phyloP scores from a whole-genome alignment of 2,888 invertebrate genomes.

The Lithosia quadra region DNA sequence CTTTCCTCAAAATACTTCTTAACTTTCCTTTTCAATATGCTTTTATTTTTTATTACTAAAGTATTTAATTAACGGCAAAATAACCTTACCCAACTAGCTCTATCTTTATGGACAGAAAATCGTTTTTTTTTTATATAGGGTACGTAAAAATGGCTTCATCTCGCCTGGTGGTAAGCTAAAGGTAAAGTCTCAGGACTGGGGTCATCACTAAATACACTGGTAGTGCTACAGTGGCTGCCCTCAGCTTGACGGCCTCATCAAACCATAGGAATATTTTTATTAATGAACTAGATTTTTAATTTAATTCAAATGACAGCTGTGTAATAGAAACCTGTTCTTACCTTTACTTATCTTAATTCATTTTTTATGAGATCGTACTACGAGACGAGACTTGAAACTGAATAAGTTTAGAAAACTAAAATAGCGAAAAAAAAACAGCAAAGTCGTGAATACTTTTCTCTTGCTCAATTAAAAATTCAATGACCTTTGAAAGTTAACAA shows the following conservation, averaged over 20 bases:
- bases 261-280: background rate
- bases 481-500: conserved; percentile 14
- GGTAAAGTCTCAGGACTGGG: too few relatives aligned
- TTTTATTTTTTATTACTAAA: background rate
- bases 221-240: too few relatives aligned
- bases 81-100: too few relatives aligned
- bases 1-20: too few relatives aligned
- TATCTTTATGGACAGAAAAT: too few relatives aligned
- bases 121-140: too few relatives aligned
- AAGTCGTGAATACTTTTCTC: conserved; percentile 1
- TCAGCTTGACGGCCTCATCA: too few relatives aligned
- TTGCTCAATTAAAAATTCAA: conserved; percentile 13
- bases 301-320: background rate
- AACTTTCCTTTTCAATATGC: background rate
- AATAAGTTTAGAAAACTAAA: conserved; percentile 14
- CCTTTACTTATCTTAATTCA: background rate
- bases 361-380: background rate
- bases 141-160: too few relatives aligned
- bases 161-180: too few relatives aligned
- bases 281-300: background rate
- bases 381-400: conserved; percentile 7
- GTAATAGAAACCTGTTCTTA: background rate
- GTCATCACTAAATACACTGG: too few relatives aligned
- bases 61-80: background rate
- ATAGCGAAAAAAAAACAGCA: background rate